Conservation (phyloP, 1,140 invertebrate genomes). For the Lasioglossum albipes region DNA sequence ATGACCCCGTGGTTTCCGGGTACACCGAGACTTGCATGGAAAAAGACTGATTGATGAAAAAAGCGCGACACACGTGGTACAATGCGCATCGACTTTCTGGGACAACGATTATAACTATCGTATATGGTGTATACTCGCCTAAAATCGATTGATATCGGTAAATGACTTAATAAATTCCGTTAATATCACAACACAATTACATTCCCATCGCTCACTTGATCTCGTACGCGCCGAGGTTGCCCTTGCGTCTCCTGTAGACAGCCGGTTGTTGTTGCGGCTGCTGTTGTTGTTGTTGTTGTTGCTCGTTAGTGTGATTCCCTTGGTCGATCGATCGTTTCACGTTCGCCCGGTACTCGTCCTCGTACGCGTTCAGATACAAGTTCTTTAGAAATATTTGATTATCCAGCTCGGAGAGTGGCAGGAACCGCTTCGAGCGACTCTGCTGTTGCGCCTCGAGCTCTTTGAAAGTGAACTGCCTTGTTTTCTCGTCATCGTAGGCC, state of each 20-base stretch:
- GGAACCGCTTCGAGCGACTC: slow-evolving; percentile 73
- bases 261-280: no score
- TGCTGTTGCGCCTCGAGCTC: slow-evolving; percentile 67
- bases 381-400: slow-evolving; percentile 79
- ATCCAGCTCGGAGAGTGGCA: slow-evolving; percentile 72
- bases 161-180: slow-evolving; percentile 78
- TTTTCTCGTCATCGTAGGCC: slow-evolving; percentile 54
- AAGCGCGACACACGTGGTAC: slow-evolving; percentile 76
- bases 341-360: slow-evolving; percentile 76
- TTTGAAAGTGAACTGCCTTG: slow-evolving; percentile 63
- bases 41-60: slow-evolving; percentile 78
- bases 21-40: slow-evolving; percentile 66
- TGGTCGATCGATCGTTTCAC: slow-evolving; percentile 74
- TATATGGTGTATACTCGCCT: slow-evolving; percentile 78
- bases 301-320: slow-evolving; percentile 57
- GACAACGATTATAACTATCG: slow-evolving; percentile 76
- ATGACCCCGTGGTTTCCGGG: background rate
- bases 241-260: slow-evolving; percentile 57
- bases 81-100: slow-evolving; percentile 72
- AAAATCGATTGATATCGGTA: slow-evolving; percentile 78
- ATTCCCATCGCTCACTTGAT: slow-evolving; percentile 72
- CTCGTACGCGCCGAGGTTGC: slow-evolving; percentile 69
- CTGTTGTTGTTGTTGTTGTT: background rate
- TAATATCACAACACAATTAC: slow-evolving; percentile 77
- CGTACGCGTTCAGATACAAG: slow-evolving; percentile 76